Base-by-base conservation (phyloP, 2,888 invertebrate species). In the Antitype chi region DNA sequence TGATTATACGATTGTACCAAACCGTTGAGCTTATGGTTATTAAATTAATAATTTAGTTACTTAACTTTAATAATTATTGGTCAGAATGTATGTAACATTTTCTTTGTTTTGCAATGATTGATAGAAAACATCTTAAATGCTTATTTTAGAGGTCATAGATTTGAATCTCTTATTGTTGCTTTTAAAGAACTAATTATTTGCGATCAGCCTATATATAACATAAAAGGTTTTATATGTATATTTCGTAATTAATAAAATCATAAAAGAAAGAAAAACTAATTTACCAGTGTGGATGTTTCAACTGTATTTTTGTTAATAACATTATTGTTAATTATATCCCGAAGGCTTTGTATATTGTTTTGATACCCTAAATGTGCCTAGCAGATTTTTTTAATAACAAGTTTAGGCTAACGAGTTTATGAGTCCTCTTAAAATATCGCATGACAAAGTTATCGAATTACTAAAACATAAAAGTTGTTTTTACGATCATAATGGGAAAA, bases 381-480 rank as follows among this genome's bases (percentile, higher is more conserved):
- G 52, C 28, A 52, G 32, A n/a, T n/a, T 28, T 15, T 55, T 71
- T 63, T 20, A 25, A 69, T 38, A 70, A n/a, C 25, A 20, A 25
- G n/a, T 23, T 25, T 62, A 28, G 15, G 11, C 28, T 49, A 55
- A 28, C 15, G 28, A 52, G 17, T 20, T n/a, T 63, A 62, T 32
- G 15, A 60, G 43, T 15, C 38, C n/a, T 63, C n/a, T n/a, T 17
- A 5, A 38, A 67, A 80, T 62, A 67, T 64, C 28, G 13, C 62
- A 79, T 79, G 17, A 62, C 25, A 49, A 38, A 38, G 20, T 23
- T 69, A 60, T 55, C 20, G 38, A 72, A 66, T 66, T 57, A 52
- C n/a, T 69, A 52, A 72, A 77, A 69, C 25, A 43, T 63, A 47
- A 59, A 69, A 66, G n/a, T n/a, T 17, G 17, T 15, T 67, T 59